Conservation (phyloP, 2,113 vertebrate genomes). For the Telmatochromis brachygnathus region DNA sequence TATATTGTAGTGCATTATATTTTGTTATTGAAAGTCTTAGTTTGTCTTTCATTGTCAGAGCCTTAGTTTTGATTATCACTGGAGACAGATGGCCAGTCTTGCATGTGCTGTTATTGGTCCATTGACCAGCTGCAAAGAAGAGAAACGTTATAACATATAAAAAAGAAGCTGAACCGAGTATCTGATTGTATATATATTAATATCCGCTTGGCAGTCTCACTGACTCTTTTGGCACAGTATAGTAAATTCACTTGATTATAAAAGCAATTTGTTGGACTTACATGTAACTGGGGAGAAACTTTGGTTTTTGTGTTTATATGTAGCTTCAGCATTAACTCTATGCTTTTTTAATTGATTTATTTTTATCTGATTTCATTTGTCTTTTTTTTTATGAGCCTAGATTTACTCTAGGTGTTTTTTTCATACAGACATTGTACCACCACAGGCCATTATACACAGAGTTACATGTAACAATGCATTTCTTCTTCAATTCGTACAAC, state of each 20-base stretch:
- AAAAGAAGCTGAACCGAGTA: background rate
- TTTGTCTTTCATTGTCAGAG: rapidly evolving
- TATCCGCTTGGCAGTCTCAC: background rate
- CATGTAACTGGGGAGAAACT: background rate
- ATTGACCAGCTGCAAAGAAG: background rate
- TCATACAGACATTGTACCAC: background rate
- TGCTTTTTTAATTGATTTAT: background rate
- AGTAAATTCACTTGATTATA: background rate
- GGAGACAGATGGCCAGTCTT: background rate
- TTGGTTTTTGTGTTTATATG: rapidly evolving
- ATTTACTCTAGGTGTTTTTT: background rate
- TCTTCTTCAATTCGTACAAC: background rate
- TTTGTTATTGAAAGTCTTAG: background rate
- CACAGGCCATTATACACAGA: background rate
- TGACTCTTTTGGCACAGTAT: background rate
- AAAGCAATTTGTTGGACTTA: background rate
- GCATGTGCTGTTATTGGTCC: background rate
- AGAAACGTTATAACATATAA: background rate
- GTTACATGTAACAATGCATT: background rate
- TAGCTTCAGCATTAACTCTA: background rate
- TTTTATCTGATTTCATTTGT: background rate
- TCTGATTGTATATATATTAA: background rate
- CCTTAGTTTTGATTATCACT: background rate
- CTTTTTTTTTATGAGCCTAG: background rate
- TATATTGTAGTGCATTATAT: background rate